Evolutionary conservation across 1,140 invertebrate genomes (phyloP), one percentile per base, ranked within the genome.

Genomic region (Pinna nobilis): DNA sequence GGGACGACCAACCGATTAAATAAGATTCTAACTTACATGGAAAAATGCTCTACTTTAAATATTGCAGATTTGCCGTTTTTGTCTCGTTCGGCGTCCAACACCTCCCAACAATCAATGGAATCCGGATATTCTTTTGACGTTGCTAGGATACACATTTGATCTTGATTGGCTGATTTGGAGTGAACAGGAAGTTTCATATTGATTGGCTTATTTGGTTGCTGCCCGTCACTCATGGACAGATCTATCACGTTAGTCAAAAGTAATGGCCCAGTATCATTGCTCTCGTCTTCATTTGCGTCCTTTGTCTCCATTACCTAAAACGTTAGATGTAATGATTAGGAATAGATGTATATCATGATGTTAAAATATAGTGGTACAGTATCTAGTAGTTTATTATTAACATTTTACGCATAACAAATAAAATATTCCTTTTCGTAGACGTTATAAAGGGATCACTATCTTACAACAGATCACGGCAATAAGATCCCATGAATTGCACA

Each of bases 181-280:
- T 60, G 64, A 0, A 67, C 32, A 0, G 71, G 71, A 11, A 74
- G 41, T 11, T 67, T 67, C 71, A 74, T 74, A n/a, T 67, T n/a
- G 1, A 74, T 51, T 1, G 35, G 55, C 32, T 74, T 60, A 25
- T 51, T 50, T 1, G 71, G 71, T 18, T 74, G 71, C 44, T 67
- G 64, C 18, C 57, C 71, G 53, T 74, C 71, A 37, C 37, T 49
- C 41, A 67, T 74, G 4, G 47, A 50, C 33, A 74, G 33, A 30
- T 74, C 65, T 25, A 74, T 47, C 9, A 74, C 64, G 33, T 68
- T 74, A 11, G 71, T 74, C 30, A 68, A 61, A 13, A 74, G 20
- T 11, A 67, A 11, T 20, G 64, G 65, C 44, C 44, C 71, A 32
- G 23, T 7, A 9, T 51, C 23, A 4, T 68, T 64, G 0, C 20